Percentiles rank a stretch among this genome's conserved stretches.
Evolutionary conservation across 2,888 invertebrate species (phyloP).

Genomic region (Watsonalla binaria): DNA sequence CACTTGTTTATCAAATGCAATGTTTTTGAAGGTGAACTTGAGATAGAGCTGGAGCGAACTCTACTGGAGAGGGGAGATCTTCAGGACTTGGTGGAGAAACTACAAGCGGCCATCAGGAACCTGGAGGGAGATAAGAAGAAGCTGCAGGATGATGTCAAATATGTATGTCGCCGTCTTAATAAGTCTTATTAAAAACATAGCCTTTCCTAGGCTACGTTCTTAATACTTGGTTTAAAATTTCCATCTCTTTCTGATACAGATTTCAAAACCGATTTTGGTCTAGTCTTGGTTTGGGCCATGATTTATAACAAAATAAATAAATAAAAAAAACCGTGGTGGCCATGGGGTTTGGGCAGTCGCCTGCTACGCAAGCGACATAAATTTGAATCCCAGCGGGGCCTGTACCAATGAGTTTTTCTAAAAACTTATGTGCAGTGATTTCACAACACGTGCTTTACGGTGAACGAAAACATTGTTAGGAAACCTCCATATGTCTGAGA

Average conservation of each 20-base stretch:
- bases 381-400: too few species aligned
- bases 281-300: neutral
- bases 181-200: neutral
- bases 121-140: slow-evolving; percentile 86
- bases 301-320: neutral
- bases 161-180: slow-evolving; percentile 54
- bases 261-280: neutral
- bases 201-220: neutral
- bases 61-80: slow-evolving; percentile 85
- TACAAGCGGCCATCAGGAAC: slow-evolving; percentile 82
- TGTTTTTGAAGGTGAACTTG: slow-evolving; percentile 80
- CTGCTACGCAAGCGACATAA: too few species aligned
- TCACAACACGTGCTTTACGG: too few species aligned
- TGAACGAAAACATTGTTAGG: too few species aligned
- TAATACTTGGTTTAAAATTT: too few species aligned
- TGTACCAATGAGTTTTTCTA: too few species aligned
- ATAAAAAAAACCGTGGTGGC: too few species aligned
- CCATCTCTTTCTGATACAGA: neutral
- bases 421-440: too few species aligned
- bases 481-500: too few species aligned
- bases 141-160: slow-evolving; percentile 83
- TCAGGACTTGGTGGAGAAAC: slow-evolving; percentile 86
- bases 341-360: too few species aligned
- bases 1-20: neutral
- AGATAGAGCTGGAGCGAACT: slow-evolving; percentile 86